A percentile compares a stretch with the other conserved stretches of the same genome.
These are phyloP conservation scores for Pipistrellus nathusii DNA, from an alignment of 2,797 vertebrate genomes.

Conservation along the genomic window DNA sequence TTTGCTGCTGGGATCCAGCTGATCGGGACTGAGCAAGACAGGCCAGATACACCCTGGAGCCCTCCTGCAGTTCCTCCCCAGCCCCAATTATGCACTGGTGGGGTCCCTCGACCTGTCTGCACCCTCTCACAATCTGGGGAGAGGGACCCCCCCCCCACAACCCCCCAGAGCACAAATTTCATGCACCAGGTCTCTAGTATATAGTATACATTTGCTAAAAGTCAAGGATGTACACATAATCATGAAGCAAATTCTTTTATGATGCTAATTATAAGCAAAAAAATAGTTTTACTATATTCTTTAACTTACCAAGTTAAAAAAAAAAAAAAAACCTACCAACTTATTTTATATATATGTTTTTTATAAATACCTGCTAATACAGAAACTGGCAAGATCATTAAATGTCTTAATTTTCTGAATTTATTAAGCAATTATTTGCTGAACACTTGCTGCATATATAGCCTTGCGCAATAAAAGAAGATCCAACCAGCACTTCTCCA, in stretches of 20 bases:
- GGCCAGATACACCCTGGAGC: no score
- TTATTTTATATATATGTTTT: conserved; percentile 55
- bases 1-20: no score
- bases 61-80: no score
- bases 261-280: conserved; percentile 52
- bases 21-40: no score
- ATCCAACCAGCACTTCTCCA: not conserved
- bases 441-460: conserved; percentile 24
- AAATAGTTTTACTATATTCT: conserved; percentile 32
- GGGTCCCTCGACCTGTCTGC: no score
- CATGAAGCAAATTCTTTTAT: conserved; percentile 27
- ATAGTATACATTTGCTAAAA: conserved; percentile 9
- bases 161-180: no score
- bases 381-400: conserved; percentile 33
- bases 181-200: no score
- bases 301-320: conserved; percentile 13
- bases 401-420: conserved; percentile 59
- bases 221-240: not conserved
- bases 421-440: conserved; percentile 49
- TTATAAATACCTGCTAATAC: conserved; percentile 52
- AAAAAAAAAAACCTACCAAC: conserved; percentile 44
- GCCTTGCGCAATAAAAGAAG: conserved; percentile 49
- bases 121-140: no score
- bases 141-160: no score
- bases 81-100: no score